phyloP scores from a whole-genome alignment of 2,113 vertebrate genomes.

The Alouatta palliata region DNA sequence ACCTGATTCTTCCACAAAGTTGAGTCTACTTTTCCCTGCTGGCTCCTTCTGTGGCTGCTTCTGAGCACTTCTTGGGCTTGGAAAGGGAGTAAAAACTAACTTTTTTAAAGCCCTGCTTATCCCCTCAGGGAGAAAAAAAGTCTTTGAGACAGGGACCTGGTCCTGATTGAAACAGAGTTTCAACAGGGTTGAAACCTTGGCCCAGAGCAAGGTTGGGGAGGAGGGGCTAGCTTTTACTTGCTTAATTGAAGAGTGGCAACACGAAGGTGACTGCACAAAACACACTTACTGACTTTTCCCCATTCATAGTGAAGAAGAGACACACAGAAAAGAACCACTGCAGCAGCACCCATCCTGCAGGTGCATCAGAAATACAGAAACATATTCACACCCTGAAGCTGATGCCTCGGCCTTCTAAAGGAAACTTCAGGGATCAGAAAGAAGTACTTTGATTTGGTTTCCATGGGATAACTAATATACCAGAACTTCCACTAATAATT shows the following conservation, averaged over 20 bases:
- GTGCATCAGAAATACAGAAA: neutral
- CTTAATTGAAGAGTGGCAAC: neutral
- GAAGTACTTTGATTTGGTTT: neutral
- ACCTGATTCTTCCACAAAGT: constrained; percentile 45
- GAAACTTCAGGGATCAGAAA: neutral
- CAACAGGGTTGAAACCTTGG: too few species aligned
- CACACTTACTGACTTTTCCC: neutral
- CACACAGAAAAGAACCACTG: neutral
- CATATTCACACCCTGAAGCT: neutral
- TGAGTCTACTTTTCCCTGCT: neutral
- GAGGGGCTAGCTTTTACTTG: neutral
- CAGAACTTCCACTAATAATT: neutral
- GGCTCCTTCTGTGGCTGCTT: neutral
- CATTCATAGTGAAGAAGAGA: neutral
- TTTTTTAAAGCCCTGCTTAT: too few species aligned
- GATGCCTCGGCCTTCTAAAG: neutral
- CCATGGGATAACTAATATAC: fast-evolving
- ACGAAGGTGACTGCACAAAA: neutral
- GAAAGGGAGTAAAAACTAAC: too few species aligned
- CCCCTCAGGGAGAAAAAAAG: too few species aligned
- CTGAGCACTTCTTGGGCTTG: neutral
- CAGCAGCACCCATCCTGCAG: fast-evolving
- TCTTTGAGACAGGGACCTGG: too few species aligned
- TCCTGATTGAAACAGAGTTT: too few species aligned
- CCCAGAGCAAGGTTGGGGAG: neutral